phyloP scores from a whole-genome alignment of 64 coral and sea anemone genomes.

The Cladopsammia gracilis region DNA sequence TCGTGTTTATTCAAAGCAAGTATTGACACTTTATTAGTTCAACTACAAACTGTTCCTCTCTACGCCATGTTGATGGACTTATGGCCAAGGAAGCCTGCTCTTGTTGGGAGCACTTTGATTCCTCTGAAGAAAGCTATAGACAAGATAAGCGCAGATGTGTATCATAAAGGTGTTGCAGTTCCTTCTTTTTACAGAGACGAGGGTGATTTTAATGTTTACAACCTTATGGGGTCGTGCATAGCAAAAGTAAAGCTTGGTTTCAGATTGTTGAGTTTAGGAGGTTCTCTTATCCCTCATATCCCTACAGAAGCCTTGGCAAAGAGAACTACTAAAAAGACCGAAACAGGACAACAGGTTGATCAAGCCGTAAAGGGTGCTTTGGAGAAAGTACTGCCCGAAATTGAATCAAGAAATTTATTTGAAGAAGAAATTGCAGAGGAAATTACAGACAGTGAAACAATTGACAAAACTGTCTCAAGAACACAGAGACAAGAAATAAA shows the following conservation, averaged over 20 bases:
- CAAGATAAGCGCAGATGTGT: slow-evolving; percentile 74
- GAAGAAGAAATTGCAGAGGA: background rate
- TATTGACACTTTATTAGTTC: slow-evolving; percentile 48
- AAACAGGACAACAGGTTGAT: background rate
- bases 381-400: slow-evolving; percentile 19
- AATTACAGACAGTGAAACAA: background rate
- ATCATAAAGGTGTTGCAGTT: slow-evolving; percentile 71
- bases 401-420: background rate
- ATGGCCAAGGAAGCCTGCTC: slow-evolving; percentile 77
- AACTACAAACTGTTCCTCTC: slow-evolving; percentile 78
- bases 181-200: slow-evolving; percentile 86
- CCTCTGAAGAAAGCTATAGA: slow-evolving; percentile 69
- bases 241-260: slow-evolving; percentile 79
- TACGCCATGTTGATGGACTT: slow-evolving; percentile 95
- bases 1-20: slow-evolving; percentile 93
- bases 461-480: background rate
- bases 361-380: background rate
- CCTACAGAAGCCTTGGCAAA: slow-evolving; percentile 38
- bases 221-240: slow-evolving; percentile 89
- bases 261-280: slow-evolving; percentile 91
- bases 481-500: background rate
- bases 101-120: slow-evolving; percentile 88
- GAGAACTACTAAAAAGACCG: slow-evolving; percentile 26
- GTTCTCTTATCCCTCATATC: slow-evolving; percentile 82
- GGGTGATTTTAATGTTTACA: slow-evolving; percentile 80